Conservation (phyloP, 2,888 invertebrate species). For the Cheilosia pagana region DNA sequence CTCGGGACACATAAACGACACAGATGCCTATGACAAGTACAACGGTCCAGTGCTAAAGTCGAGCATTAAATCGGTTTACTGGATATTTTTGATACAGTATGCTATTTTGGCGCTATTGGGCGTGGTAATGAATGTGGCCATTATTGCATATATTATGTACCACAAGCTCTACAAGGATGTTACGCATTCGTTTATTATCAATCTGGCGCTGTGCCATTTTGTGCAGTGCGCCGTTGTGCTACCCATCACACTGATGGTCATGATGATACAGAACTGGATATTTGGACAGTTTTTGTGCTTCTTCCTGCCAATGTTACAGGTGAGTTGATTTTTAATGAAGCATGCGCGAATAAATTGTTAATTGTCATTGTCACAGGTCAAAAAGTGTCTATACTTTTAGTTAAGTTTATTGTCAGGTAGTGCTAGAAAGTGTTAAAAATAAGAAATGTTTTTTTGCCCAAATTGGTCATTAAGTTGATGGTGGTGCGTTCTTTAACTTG, state of each 20-base stretch:
- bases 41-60: conserved; percentile 86
- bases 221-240: conserved; percentile 88
- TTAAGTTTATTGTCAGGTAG: no score
- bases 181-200: conserved; percentile 87
- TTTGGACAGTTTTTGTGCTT: conserved; percentile 89
- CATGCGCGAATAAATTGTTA: not conserved
- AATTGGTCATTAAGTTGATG: no score
- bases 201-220: conserved; percentile 87
- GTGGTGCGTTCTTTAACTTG: no score
- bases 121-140: conserved; percentile 85
- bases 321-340: conserved; percentile 80
- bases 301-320: conserved; percentile 90
- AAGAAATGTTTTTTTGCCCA: no score
- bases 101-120: conserved; percentile 85
- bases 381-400: no score
- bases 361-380: no score
- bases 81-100: conserved; percentile 87
- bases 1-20: conserved; percentile 80
- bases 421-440: no score
- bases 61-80: conserved; percentile 85
- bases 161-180: conserved; percentile 86
- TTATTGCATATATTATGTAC: conserved; percentile 85
- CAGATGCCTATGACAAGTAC: conserved; percentile 83
- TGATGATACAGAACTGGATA: conserved; percentile 89
- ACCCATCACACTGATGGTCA: conserved; percentile 88